Evolutionary conservation across 2,888 invertebrate genomes (phyloP).

Genomic region (Saturnia japonica): DNA sequence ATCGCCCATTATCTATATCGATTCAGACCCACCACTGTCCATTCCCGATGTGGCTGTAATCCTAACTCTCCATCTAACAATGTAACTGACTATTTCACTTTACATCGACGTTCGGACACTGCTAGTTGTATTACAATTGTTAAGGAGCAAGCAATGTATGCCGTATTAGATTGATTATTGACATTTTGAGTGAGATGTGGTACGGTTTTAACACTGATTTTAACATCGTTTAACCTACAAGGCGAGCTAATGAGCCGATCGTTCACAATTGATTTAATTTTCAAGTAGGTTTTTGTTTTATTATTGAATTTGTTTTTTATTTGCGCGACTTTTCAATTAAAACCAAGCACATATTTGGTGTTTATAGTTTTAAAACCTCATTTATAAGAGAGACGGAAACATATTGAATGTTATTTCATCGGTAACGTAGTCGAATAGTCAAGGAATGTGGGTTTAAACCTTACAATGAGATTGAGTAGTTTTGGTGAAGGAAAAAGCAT

Average conservation of each 20-base stretch:
- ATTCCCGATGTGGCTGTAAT: neutral
- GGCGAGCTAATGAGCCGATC: constrained; percentile 41
- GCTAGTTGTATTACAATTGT: rapidly evolving
- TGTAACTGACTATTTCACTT: neutral
- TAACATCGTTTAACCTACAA: constrained; percentile 39
- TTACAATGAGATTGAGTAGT: neutral
- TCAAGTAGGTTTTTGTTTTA: constrained; percentile 7
- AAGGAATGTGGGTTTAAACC: neutral
- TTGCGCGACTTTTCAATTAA: neutral
- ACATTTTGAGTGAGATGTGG: constrained; percentile 12
- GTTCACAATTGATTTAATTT: constrained; percentile 37
- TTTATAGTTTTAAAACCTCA: neutral
- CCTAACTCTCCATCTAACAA: neutral
- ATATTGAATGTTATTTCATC: too few species aligned
- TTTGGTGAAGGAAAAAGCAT: neutral
- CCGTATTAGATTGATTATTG: neutral
- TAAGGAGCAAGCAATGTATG: constrained; percentile 24
- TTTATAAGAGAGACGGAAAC: too few species aligned
- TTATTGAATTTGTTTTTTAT: neutral
- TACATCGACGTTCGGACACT: constrained; percentile 26
- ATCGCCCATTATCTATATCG: constrained; percentile 60
- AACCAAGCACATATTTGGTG: neutral
- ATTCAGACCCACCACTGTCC: constrained; percentile 19
- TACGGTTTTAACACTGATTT: constrained; percentile 28
- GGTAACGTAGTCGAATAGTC: neutral